Percentiles rank a stretch among this genome's conserved stretches.
phyloP scores from a whole-genome alignment of 2,797 vertebrate species.

The Lerista edwardsae region DNA sequence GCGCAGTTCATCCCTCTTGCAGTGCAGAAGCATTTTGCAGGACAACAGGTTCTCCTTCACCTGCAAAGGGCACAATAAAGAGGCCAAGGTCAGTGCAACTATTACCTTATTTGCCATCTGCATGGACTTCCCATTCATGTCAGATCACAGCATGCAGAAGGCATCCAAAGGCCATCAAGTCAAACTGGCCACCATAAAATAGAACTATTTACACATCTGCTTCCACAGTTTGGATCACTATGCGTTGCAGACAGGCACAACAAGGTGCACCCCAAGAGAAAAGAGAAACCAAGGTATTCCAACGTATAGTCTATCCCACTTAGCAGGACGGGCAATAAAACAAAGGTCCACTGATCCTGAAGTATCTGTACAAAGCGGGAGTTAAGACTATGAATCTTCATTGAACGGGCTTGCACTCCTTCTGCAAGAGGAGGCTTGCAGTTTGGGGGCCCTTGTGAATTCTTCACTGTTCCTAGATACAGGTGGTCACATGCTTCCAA shows the following conservation, averaged over 20 bases:
- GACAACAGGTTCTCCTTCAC: conserved; percentile 98
- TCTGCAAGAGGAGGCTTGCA: too few relatives aligned
- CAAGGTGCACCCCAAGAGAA: not conserved
- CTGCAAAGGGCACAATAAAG: conserved; percentile 69
- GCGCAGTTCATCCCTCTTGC: conserved; percentile 94
- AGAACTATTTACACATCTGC: too few relatives aligned
- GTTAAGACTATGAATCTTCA: too few relatives aligned
- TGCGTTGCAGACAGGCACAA: not conserved
- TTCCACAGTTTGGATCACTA: not conserved
- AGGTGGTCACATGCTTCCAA: too few relatives aligned
- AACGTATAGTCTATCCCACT: not conserved
- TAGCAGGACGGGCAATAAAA: not conserved
- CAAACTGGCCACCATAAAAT: not conserved
- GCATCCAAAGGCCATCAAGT: not conserved
- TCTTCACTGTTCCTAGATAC: too few relatives aligned
- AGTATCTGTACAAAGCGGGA: too few relatives aligned
- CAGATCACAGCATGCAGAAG: not conserved
- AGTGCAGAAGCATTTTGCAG: conserved; percentile 97
- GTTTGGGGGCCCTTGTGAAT: too few relatives aligned
- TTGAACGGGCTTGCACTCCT: too few relatives aligned
- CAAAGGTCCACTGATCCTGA: too few relatives aligned
- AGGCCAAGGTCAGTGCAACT: not conserved
- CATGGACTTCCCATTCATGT: not conserved
- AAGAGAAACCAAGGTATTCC: not conserved
- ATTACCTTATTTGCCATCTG: not conserved